Evolutionary conservation across 2,888 invertebrate species (phyloP).

Genomic region (Drosophila paranaensis): DNA sequence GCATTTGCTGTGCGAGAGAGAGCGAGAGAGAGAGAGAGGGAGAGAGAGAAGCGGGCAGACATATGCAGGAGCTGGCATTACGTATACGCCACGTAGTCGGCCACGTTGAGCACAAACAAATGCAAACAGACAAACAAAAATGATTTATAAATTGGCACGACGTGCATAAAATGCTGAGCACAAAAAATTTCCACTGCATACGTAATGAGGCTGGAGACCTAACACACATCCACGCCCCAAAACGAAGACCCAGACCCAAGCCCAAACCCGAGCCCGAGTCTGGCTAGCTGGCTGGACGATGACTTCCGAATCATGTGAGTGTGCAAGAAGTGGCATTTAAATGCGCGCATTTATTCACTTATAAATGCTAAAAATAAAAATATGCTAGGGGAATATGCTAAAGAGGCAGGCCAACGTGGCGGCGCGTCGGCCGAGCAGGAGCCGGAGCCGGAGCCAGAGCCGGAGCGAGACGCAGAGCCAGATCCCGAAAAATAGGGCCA

Average conservation of each 20-base stretch:
- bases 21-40: neutral
- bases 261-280: conserved; percentile 22
- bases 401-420: conserved; percentile 54
- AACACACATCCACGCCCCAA: conserved; percentile 40
- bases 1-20: conserved; percentile 29
- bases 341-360: conserved; percentile 80
- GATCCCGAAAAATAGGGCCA: conserved; percentile 59
- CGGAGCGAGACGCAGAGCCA: conserved; percentile 13
- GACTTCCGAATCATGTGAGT: conserved; percentile 59
- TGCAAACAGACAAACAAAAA: conserved; percentile 80
- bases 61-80: conserved; percentile 49
- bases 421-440: neutral
- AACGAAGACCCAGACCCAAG: conserved; percentile 10
- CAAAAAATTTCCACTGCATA: conserved; percentile 76
- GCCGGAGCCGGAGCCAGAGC: no score
- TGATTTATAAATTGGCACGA: conserved; percentile 83
- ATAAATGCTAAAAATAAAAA: conserved; percentile 79
- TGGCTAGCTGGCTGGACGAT: conserved; percentile 49
- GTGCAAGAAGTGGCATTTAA: conserved; percentile 74
- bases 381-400: conserved; percentile 75
- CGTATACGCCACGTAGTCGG: conserved; percentile 68
- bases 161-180: conserved; percentile 82
- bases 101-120: conserved; percentile 64
- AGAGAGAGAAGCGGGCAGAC: conserved; percentile 13
- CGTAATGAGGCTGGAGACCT: conserved; percentile 67